A percentile compares a stretch with the other conserved stretches of the same genome.
These are phyloP conservation scores for Tokudaia tokunoshimensis DNA, from an alignment of 2,797 vertebrate species.

Conservation along the genomic window DNA sequence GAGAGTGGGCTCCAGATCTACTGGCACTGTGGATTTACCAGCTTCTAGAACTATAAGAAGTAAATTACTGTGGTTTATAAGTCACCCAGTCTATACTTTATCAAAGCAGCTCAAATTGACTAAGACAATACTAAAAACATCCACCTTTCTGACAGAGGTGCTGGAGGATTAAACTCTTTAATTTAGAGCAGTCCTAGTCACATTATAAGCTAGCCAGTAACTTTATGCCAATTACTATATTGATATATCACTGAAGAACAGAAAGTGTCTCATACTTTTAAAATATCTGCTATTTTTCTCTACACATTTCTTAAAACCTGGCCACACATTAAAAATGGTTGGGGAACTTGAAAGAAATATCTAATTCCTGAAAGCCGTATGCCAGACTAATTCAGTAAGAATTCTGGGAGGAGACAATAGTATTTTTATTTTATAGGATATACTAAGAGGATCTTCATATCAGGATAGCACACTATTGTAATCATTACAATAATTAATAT, in stretches of 20 bases:
- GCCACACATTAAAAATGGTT: background rate
- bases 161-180: background rate
- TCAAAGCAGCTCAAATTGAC: background rate
- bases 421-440: constrained; percentile 15
- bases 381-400: constrained; percentile 56
- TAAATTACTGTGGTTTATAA: background rate
- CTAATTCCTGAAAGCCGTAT: constrained; percentile 14
- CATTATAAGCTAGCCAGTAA: background rate
- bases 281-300: constrained; percentile 58
- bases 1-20: background rate
- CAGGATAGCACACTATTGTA: background rate
- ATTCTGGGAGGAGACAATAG: constrained; percentile 23
- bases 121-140: background rate
- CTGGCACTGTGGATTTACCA: background rate
- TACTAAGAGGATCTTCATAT: background rate
- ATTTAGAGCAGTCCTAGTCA: background rate
- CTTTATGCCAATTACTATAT: background rate
- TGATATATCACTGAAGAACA: background rate
- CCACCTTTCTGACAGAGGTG: background rate
- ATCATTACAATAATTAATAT: constrained; percentile 17
- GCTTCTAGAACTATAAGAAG: background rate
- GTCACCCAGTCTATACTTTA: background rate
- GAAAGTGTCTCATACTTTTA: constrained; percentile 41
- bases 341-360: constrained; percentile 27
- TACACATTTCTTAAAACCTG: constrained; percentile 52